These are phyloP conservation scores for Saccopteryx bilineata DNA, from an alignment of 2,113 vertebrate genomes.

Conservation along the genomic window DNA sequence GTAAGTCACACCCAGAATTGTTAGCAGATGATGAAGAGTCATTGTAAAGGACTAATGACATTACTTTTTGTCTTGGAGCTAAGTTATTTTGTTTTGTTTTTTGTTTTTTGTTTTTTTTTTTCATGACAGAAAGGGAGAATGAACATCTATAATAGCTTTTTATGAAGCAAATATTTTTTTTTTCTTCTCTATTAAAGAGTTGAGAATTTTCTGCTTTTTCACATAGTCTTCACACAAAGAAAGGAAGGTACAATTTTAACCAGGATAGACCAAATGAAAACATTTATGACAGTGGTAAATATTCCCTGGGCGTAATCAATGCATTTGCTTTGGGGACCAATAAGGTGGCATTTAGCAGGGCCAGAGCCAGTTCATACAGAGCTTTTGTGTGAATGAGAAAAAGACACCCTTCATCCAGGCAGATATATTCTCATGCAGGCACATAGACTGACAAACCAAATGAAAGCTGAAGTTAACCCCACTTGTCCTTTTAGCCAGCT, in stretches of 20 bases:
- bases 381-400: not conserved
- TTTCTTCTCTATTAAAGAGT: not conserved
- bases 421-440: not conserved
- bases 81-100: conserved; percentile 32
- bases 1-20: not conserved
- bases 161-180: not conserved
- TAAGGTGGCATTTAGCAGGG: not conserved
- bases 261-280: not conserved
- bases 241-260: not conserved
- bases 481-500: not conserved
- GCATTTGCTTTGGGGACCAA: not conserved
- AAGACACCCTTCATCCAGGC: not conserved
- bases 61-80: conserved; percentile 29
- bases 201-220: conserved; percentile 23
- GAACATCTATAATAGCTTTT: not conserved
- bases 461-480: not conserved
- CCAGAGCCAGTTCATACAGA: not conserved
- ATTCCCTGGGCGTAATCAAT: not conserved
- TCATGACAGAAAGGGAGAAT: not conserved
- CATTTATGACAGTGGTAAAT: not conserved
- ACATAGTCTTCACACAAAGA: not conserved
- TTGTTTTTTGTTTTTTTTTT: not conserved
- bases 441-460: not conserved
- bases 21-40: not conserved
- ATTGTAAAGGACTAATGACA: not conserved